Evolutionary conservation across 2,113 vertebrate species (phyloP).

Genomic region (Rhagologus leucostigma): DNA sequence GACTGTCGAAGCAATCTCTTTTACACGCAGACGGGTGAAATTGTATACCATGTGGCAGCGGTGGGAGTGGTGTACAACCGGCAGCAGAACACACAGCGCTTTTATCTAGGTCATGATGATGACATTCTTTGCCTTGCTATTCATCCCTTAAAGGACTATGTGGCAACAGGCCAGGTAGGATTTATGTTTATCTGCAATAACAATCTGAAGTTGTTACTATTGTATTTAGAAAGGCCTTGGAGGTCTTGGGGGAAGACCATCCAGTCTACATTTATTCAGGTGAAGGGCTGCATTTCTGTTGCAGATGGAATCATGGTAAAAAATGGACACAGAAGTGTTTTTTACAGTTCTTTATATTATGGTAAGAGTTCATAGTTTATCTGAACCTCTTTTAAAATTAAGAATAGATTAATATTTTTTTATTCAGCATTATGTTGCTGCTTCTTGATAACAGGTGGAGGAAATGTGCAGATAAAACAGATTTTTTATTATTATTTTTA

Average conservation of each 20-base stretch:
- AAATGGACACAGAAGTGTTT: neutral
- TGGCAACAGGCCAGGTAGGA: constrained; percentile 96
- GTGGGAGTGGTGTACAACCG: constrained; percentile 96
- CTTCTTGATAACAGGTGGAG: neutral
- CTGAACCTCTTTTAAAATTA: neutral
- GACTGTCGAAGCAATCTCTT: constrained; percentile 98
- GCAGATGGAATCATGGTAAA: neutral
- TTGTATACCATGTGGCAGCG: constrained; percentile 96
- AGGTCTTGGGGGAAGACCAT: neutral
- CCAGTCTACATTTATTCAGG: neutral
- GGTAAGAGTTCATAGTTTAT: neutral
- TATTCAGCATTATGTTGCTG: neutral
- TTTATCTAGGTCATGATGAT: constrained; percentile 95
- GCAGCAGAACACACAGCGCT: constrained; percentile 95
- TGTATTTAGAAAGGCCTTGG: neutral
- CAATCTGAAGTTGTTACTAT: neutral
- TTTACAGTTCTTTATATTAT: neutral
- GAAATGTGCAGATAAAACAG: neutral
- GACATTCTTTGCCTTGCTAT: constrained; percentile 95
- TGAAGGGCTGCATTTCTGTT: neutral
- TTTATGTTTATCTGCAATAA: neutral
- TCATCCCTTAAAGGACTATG: constrained; percentile 94
- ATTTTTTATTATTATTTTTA: no score
- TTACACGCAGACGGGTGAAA: constrained; percentile 97
- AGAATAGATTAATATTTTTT: neutral